Conservation (phyloP, 2,797 vertebrate genomes). For the Myotis vivesi region DNA sequence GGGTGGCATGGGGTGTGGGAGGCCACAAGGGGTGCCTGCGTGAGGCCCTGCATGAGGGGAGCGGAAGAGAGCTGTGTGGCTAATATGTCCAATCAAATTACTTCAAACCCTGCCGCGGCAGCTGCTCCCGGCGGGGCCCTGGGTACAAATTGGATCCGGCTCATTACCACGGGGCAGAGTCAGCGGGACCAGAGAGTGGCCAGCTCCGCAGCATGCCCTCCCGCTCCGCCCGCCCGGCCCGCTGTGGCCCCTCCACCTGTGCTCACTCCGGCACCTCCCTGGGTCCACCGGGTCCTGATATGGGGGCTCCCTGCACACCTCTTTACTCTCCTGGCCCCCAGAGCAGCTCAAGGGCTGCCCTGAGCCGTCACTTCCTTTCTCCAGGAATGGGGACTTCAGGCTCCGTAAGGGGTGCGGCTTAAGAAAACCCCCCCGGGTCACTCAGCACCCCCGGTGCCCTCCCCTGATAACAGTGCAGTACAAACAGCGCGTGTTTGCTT, state of each 20-base stretch:
- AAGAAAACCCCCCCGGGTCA: background rate
- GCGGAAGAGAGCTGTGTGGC: constrained; percentile 60
- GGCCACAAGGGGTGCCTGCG: background rate
- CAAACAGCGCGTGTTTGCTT: background rate
- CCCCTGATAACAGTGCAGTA: background rate
- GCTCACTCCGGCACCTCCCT: background rate
- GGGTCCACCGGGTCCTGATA: too few relatives aligned
- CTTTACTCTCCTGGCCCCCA: background rate
- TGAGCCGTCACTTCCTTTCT: background rate
- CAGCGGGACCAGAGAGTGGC: constrained; percentile 34
- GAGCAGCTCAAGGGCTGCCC: background rate
- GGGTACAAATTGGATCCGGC: constrained; percentile 79
- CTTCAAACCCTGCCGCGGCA: constrained; percentile 70
- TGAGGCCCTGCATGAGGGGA: constrained; percentile 6
- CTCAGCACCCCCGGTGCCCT: accelerated
- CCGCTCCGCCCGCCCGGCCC: background rate
- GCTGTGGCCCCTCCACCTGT: accelerated
- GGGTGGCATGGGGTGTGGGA: background rate
- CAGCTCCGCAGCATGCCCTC: background rate
- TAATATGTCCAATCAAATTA: constrained; percentile 81
- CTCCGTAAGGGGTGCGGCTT: background rate
- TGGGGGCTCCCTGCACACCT: background rate
- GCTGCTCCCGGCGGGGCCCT: constrained; percentile 76
- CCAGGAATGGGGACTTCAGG: background rate
- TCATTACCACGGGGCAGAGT: constrained; percentile 76